A percentile compares a stretch with the other conserved stretches of the same genome.
Conservation (phyloP, 2,888 invertebrate genomes). For the Phalera bucephala region DNA sequence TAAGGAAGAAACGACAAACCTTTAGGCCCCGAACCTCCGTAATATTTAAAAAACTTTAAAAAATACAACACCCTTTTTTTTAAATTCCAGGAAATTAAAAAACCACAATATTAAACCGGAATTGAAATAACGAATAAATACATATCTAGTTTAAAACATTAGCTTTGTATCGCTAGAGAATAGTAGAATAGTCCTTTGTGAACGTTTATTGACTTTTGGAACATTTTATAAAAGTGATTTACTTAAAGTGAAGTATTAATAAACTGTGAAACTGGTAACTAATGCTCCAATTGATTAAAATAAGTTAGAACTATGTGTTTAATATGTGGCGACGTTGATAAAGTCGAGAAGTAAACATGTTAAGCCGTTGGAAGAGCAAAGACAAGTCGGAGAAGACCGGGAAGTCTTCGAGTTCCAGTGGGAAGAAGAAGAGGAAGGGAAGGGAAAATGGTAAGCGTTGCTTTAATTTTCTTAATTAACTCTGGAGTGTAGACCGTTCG, state of each 20-base stretch:
- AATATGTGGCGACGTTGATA: constrained; percentile 22
- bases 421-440: constrained; percentile 93
- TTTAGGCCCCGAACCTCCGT: too few species aligned
- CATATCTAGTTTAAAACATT: constrained; percentile 20
- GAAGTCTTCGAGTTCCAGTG: constrained; percentile 79
- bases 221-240: constrained; percentile 18
- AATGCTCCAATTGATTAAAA: neutral
- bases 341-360: constrained; percentile 75
- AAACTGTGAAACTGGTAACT: neutral
- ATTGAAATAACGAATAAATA: constrained; percentile 23
- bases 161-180: constrained; percentile 3
- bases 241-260: neutral
- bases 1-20: too few species aligned
- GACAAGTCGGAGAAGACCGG: constrained; percentile 89
- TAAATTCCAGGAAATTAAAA: neutral
- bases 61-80: too few species aligned
- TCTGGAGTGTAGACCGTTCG: too few species aligned
- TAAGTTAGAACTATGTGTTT: constrained; percentile 18
- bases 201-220: constrained; percentile 14
- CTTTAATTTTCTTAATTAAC: constrained; percentile 7
- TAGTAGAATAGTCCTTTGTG: neutral
- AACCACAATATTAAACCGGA: constrained; percentile 8
- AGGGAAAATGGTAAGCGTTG: constrained; percentile 88
- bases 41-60: too few species aligned
- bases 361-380: constrained; percentile 93